These are phyloP conservation scores for Corythornis vintsioides DNA, from an alignment of 2,113 vertebrate genomes.

Conservation along the genomic window DNA sequence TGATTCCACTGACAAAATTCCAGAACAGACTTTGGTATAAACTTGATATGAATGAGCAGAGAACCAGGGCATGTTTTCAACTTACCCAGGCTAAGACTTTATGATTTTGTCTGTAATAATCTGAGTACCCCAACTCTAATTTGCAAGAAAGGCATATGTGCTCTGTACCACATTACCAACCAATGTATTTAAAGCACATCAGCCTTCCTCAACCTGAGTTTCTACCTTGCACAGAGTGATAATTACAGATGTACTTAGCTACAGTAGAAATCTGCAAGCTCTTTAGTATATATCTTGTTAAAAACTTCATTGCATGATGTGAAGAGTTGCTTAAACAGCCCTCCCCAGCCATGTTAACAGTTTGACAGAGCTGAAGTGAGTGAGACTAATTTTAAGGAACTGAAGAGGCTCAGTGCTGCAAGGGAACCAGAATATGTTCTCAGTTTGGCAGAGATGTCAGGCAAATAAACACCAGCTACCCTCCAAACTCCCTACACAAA, in stretches of 20 bases:
- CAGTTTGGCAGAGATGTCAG: not conserved
- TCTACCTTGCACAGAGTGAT: not conserved
- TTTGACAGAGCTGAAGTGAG: not conserved
- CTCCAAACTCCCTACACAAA: not conserved
- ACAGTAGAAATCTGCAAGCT: not conserved
- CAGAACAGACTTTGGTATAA: not conserved
- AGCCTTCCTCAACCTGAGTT: not conserved
- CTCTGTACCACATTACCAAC: not conserved
- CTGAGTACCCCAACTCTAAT: not conserved
- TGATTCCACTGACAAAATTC: not conserved
- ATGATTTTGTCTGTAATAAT: not conserved
- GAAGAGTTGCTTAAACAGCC: slow-evolving; percentile 16
- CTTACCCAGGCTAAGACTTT: not conserved
- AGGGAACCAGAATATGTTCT: not conserved
- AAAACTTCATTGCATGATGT: not conserved
- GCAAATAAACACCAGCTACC: not conserved
- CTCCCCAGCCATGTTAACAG: slow-evolving; percentile 25
- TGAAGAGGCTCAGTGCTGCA: not conserved
- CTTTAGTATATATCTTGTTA: not conserved
- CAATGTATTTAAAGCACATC: not conserved
- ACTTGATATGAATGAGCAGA: not conserved
- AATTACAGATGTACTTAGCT: slow-evolving; percentile 21
- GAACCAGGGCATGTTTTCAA: not conserved
- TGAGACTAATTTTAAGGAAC: not conserved
- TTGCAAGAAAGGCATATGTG: not conserved